Base-by-base conservation (phyloP, 1,140 invertebrate genomes). In the Monomorium pharaonis region DNA sequence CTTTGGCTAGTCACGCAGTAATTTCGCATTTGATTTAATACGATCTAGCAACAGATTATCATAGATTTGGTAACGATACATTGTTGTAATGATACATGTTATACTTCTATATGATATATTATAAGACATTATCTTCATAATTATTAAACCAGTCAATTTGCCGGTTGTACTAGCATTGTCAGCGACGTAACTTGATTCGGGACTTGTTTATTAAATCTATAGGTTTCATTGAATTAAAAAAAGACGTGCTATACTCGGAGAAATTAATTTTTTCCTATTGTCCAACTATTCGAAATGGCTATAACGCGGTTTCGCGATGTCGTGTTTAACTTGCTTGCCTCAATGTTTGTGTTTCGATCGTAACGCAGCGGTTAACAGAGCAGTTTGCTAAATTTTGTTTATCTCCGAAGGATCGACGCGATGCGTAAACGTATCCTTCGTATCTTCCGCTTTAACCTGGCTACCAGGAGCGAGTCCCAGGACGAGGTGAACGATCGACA, bases 401-500 rank as follows among this genome's bases (percentile, higher is more conserved):
- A 67, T 67, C 42, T 67, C 42, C 5, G 37, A 14, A n/a, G 83
- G 24, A 56, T 42, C 44, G 54, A 21, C 44, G 37, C 42, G 78
- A 37, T 27, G 75, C 51, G 51, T 47, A 49, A 77, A 49, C 58
- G 72, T 47, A 24, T 90, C 85, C 76, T 86, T 91, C 80, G 87
- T 90, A 84, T 90, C 92, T 93, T 94, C 93, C 87, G 91, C 93
- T 94, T 94, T 93, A 94, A 94, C 92, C 89, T 89, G 92, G 84
- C 83, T 85, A 89, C 85, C 91, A 92, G 93, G 92, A 93, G 90
- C 91, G 90, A 90, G 90, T 94, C 92, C 93, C 92, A 94, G 93
- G 93, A 94, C 92, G 92, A 94, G 94, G 93, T 94, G 94, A 94
- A 94, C 93, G 94, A 93, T 94, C 94, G 93, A 89, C 91, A 92